These are phyloP conservation scores for Teleogryllus oceanicus DNA, from an alignment of 2,888 invertebrate genomes.

Conservation along the genomic window DNA sequence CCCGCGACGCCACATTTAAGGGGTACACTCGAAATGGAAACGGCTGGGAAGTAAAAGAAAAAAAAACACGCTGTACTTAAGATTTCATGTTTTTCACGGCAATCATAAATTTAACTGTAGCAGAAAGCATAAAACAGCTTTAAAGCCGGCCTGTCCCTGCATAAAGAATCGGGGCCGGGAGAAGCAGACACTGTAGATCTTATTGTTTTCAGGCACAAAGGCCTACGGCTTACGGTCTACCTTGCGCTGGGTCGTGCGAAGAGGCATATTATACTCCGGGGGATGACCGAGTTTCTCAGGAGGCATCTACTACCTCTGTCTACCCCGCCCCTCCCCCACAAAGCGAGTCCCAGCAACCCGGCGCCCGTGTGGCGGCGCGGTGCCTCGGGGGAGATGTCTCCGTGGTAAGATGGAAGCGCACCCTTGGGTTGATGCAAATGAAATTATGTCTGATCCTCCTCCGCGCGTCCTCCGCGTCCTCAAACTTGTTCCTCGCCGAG, in stretches of 20 bases:
- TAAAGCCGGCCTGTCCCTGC: not conserved
- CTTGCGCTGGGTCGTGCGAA: not conserved
- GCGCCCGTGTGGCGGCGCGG: too few relatives aligned
- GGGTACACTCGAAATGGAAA: not conserved
- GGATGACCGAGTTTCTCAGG: too few relatives aligned
- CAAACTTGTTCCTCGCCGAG: too few relatives aligned
- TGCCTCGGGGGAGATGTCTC: too few relatives aligned
- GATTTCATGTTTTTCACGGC: constrained; percentile 10
- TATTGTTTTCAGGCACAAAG: not conserved
- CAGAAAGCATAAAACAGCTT: constrained; percentile 18
- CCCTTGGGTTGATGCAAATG: too few relatives aligned
- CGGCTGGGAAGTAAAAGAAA: not conserved
- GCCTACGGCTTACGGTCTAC: not conserved
- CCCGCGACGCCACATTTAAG: not conserved
- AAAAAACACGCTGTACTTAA: not conserved
- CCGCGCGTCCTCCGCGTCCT: too few relatives aligned
- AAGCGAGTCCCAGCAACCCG: too few relatives aligned
- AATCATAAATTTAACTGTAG: constrained; percentile 10
- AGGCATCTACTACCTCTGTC: too few relatives aligned
- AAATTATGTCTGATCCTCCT: too few relatives aligned
- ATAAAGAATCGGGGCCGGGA: not conserved
- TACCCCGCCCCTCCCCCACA: too few relatives aligned
- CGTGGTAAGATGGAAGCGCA: too few relatives aligned
- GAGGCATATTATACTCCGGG: too few relatives aligned
- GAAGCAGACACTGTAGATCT: not conserved